Base-by-base conservation (phyloP, 2,113 vertebrate species). In the Strigops habroptila region DNA sequence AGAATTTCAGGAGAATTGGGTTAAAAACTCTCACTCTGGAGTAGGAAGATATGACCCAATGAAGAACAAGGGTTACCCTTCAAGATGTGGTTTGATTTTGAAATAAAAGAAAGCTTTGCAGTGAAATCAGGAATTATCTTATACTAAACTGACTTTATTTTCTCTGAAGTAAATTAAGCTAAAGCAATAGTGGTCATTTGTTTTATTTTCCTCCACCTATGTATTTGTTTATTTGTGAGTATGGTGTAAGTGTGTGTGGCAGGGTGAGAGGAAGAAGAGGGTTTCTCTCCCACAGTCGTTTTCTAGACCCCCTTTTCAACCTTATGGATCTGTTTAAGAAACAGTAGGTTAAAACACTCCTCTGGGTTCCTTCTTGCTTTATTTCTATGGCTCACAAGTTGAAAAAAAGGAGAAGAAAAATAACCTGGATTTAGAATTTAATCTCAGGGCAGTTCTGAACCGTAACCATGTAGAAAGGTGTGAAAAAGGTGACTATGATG, bases 381-480 rank as follows among this genome's bases (percentile, higher is more conserved):
- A 5, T 70, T 79, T 67, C 51, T 71, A 35, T 48, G 28, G 52
- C 18, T 60, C 17, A 13, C 5, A 52, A 37, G 8, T 13, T 57
- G 49, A 62, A 57, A 84, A 52, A 7, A 35, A 59, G 21, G 4
- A 63, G 35, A 30, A 68, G 14, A 35, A 49, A 75, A 91, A 46
- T 14, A 21, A 49, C 5, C 14, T 24, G 17, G 10, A 25, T n/a
- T 87, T 59, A 24, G 10, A 78, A 70, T 53, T n/a, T 9, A 48
- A 31, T 21, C 46, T 19, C 16, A 9, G n/a, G 31, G 2, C 14
- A 75, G 19, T 28, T 53, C 18, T 63, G 53, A 70, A 7, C 7
- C 9, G 17, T 16, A 37, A 65, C 8, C 0, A 0, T 14, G 4
- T 16, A 62, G 53, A 68, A 73, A 59, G 18, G 12, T 28, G 5